These are phyloP conservation scores for Drosophila nr. fundita DNA, from an alignment of 2,888 invertebrate species.

Conservation along the genomic window DNA sequence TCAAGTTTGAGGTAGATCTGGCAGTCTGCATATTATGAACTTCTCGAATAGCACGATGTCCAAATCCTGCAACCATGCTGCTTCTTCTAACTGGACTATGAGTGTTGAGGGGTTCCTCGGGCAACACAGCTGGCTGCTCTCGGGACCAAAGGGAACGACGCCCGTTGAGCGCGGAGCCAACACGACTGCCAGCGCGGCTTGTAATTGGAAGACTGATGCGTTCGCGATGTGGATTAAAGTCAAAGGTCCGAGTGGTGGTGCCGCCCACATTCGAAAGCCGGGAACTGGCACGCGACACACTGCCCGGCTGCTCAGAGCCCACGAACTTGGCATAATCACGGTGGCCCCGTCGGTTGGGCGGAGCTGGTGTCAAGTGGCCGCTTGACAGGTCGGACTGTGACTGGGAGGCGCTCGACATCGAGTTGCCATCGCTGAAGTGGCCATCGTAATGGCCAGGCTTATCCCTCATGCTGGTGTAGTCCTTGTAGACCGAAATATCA, in stretches of 20 bases:
- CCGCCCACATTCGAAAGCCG: conserved; percentile 60
- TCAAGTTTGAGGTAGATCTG: conserved; percentile 42
- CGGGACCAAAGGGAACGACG: conserved; percentile 54
- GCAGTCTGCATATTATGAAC: conserved; percentile 2
- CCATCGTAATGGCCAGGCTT: conserved; percentile 69
- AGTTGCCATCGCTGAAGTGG: conserved; percentile 67
- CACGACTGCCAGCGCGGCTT: conserved; percentile 35
- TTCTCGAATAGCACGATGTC: conserved; percentile 2
- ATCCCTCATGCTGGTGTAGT: conserved; percentile 65
- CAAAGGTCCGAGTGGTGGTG: conserved; percentile 64
- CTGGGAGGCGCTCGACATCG: conserved; percentile 64
- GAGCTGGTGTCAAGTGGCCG: conserved; percentile 66
- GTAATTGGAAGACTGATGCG: conserved; percentile 60
- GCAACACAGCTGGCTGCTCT: conserved; percentile 47
- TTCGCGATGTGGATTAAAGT: conserved; percentile 76
- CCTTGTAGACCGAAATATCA: conserved; percentile 70
- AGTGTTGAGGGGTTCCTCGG: conserved; percentile 43
- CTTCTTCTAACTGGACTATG: conserved; percentile 33
- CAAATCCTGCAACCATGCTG: conserved; percentile 32
- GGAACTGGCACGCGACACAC: conserved; percentile 68
- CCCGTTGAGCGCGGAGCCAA: conserved; percentile 22
- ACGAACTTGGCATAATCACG: conserved; percentile 74
- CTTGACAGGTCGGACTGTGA: conserved; percentile 72
- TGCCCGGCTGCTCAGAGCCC: conserved; percentile 61
- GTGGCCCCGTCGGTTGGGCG: conserved; percentile 49